phyloP scores from a whole-genome alignment of 2,888 invertebrate species.

The Capitulum mitella region DNA sequence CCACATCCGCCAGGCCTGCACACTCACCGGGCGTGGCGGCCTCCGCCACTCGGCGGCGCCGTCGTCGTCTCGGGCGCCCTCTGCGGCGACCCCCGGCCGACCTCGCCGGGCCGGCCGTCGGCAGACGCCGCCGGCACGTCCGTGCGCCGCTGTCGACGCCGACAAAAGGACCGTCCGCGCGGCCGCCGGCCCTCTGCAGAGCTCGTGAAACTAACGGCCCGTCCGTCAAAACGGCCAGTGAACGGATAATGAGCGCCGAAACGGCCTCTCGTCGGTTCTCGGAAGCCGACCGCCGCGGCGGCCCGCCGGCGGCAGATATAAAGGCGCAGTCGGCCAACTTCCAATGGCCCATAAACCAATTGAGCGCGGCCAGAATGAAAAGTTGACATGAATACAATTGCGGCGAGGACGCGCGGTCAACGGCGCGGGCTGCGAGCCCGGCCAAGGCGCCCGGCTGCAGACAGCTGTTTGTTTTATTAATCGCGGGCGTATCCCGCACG shows the following conservation, averaged over 20 bases:
- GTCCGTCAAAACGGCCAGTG: neutral
- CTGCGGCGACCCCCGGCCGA: no score
- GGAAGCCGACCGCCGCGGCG: neutral
- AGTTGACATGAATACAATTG: slow-evolving; percentile 18
- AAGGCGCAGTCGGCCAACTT: slow-evolving; percentile 1
- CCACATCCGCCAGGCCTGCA: no score
- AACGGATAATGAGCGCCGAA: neutral
- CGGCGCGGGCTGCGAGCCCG: no score
- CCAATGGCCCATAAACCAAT: slow-evolving; percentile 13
- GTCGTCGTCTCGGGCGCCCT: no score
- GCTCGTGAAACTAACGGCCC: slow-evolving; percentile 2
- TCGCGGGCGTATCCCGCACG: no score
- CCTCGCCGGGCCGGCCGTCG: neutral
- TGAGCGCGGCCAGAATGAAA: slow-evolving; percentile 1
- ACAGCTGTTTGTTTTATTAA: neutral
- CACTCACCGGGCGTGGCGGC: no score
- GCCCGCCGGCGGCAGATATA: neutral
- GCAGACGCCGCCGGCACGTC: neutral
- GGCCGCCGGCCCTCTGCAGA: neutral
- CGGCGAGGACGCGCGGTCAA: neutral
- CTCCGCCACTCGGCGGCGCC: no score
- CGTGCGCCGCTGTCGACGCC: neutral
- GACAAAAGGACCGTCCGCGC: slow-evolving; percentile 11
- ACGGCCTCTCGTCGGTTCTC: neutral
- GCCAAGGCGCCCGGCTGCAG: no score